Percentiles rank a stretch among this genome's conserved stretches.
Evolutionary conservation across 2,113 vertebrate genomes (phyloP).

Genomic region (Irena cyanogastra): DNA sequence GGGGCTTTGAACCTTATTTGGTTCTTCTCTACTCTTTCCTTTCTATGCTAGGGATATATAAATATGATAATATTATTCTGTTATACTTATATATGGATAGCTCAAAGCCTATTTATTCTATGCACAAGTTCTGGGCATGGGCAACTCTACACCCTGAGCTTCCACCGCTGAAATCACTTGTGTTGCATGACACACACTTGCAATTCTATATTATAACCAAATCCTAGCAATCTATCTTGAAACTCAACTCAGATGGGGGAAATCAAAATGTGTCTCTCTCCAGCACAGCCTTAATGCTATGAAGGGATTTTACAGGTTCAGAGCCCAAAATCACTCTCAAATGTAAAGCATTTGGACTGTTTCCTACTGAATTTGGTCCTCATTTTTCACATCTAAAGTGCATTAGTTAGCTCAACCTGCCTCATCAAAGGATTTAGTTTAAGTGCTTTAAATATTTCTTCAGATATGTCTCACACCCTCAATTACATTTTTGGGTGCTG

Average conservation of each 20-base stretch:
- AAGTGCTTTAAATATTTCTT: background rate
- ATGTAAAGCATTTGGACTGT: background rate
- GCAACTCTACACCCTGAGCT: background rate
- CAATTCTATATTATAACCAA: background rate
- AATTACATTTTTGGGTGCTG: background rate
- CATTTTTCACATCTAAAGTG: background rate
- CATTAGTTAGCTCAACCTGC: background rate
- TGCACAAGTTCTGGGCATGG: background rate
- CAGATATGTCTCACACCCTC: background rate
- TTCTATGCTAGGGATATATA: accelerated
- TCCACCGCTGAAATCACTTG: accelerated
- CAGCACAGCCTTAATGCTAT: background rate
- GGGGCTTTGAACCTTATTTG: background rate
- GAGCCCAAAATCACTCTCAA: background rate
- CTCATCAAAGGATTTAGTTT: background rate
- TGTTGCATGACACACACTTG: background rate
- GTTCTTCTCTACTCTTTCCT: background rate
- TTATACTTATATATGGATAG: accelerated
- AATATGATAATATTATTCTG: background rate
- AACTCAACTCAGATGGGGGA: background rate
- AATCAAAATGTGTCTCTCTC: background rate
- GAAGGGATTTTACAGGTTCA: background rate
- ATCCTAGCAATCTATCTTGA: background rate
- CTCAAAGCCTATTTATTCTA: background rate
- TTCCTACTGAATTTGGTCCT: background rate